Percentiles rank a stretch among this genome's conserved stretches.
Conservation (phyloP, 2,113 vertebrate species). For the Origma solitaria region DNA sequence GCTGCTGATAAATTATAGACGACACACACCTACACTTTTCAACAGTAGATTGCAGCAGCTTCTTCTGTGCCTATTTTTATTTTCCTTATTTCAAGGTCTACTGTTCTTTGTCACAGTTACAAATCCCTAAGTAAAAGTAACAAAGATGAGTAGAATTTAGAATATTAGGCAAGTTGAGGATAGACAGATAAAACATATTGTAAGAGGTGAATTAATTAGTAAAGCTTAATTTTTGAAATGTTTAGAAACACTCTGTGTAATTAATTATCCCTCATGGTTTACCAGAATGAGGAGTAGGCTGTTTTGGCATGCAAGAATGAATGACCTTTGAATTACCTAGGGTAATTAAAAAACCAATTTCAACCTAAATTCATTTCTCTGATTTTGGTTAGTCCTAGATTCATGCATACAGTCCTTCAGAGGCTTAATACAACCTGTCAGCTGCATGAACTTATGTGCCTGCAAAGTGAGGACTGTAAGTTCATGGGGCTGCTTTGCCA, state of each 20-base stretch:
- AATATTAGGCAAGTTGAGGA: neutral
- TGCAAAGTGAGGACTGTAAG: neutral
- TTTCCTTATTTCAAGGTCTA: conserved; percentile 20
- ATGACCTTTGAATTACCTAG: neutral
- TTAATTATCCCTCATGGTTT: neutral
- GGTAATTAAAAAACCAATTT: conserved; percentile 14
- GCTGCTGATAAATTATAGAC: neutral
- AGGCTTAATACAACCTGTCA: neutral
- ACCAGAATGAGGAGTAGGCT: neutral
- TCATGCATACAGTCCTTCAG: neutral
- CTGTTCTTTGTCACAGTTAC: neutral
- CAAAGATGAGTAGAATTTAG: neutral
- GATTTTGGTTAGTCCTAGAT: neutral
- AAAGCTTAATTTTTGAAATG: neutral
- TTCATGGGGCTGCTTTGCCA: neutral
- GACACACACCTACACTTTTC: neutral
- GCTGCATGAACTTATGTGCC: neutral
- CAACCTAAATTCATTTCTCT: neutral
- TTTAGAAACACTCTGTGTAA: neutral
- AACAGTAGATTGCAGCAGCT: neutral
- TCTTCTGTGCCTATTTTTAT: conserved; percentile 39
- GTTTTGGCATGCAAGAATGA: neutral
- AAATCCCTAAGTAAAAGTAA: neutral
- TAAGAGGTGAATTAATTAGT: neutral
- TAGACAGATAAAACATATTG: neutral